These are phyloP conservation scores for Seira sanloemensis DNA, from an alignment of 2,888 invertebrate species.

Conservation along the genomic window DNA sequence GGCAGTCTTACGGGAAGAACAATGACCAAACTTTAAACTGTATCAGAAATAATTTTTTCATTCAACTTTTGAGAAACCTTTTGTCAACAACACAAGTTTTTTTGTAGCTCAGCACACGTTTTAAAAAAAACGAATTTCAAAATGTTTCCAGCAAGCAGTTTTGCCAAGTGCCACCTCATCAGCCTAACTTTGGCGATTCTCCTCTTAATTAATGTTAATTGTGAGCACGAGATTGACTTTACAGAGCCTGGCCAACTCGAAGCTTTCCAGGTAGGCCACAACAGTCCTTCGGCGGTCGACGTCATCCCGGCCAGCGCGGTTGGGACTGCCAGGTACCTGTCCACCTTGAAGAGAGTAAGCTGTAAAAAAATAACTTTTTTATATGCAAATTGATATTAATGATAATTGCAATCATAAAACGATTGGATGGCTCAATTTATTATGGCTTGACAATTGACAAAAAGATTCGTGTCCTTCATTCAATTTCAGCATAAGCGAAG, in stretches of 20 bases:
- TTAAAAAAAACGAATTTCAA: no score
- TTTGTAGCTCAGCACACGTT: no score
- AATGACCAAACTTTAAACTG: not conserved
- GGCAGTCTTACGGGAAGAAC: not conserved
- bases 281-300: not conserved
- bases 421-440: no score
- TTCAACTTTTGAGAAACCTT: no score
- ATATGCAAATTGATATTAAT: not conserved
- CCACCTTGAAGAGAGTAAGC: not conserved
- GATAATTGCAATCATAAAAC: no score
- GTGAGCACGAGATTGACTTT: not conserved
- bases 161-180: not conserved
- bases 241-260: not conserved
- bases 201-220: not conserved
- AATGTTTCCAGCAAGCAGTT: no score
- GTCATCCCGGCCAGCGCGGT: not conserved
- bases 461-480: no score
- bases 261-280: not conserved
- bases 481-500: no score
- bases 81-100: no score
- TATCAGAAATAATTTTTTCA: no score
- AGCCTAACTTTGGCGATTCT: not conserved
- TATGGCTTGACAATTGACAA: no score
- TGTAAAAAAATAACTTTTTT: not conserved
- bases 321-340: not conserved